phyloP scores from a whole-genome alignment of 1,140 invertebrate species.

The Solenopsis fugax region DNA sequence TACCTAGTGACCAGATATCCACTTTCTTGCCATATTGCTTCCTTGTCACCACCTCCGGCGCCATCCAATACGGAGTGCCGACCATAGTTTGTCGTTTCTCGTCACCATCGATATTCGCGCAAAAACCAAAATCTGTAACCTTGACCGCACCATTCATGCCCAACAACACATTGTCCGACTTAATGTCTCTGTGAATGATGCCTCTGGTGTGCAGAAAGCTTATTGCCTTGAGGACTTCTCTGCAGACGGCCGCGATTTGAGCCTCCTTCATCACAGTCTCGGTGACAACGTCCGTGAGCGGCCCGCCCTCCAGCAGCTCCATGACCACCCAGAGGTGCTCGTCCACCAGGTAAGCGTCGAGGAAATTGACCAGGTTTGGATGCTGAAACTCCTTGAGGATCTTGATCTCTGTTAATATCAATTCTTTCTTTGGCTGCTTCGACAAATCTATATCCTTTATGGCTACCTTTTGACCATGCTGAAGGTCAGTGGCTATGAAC shows the following conservation, averaged over 20 bases:
- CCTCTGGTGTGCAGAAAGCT: conserved; percentile 96
- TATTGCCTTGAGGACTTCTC: conserved; percentile 96
- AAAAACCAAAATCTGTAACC: conserved; percentile 99
- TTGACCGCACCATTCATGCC: conserved; percentile 99
- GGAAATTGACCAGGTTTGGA: conserved; percentile 98
- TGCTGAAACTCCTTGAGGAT: conserved; percentile 97
- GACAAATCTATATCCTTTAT: conserved; percentile 98
- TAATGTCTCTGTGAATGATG: conserved; percentile 97
- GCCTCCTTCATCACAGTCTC: conserved; percentile 99
- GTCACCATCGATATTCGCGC: conserved; percentile 95
- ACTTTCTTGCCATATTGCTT: conserved; percentile 96
- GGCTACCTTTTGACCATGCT: conserved; percentile 93
- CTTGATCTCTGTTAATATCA: conserved; percentile 98
- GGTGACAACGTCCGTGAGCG: conserved; percentile 98
- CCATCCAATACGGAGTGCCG: conserved; percentile 94
- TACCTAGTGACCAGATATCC: conserved; percentile 98
- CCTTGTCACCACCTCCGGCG: conserved; percentile 95
- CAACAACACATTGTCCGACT: conserved; percentile 98
- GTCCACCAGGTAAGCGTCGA: conserved; percentile 95
- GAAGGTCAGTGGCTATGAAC: conserved; percentile 94
- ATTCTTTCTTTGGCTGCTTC: conserved; percentile 97
- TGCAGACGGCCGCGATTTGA: conserved; percentile 98
- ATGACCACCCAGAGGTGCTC: conserved; percentile 98
- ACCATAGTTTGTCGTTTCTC: conserved; percentile 99
- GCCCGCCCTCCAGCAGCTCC: conserved; percentile 98